Percentiles rank a stretch among this genome's conserved stretches.
These are phyloP conservation scores for Charaxes varanes DNA, from an alignment of 1,140 invertebrate genomes.

Conservation along the genomic window DNA sequence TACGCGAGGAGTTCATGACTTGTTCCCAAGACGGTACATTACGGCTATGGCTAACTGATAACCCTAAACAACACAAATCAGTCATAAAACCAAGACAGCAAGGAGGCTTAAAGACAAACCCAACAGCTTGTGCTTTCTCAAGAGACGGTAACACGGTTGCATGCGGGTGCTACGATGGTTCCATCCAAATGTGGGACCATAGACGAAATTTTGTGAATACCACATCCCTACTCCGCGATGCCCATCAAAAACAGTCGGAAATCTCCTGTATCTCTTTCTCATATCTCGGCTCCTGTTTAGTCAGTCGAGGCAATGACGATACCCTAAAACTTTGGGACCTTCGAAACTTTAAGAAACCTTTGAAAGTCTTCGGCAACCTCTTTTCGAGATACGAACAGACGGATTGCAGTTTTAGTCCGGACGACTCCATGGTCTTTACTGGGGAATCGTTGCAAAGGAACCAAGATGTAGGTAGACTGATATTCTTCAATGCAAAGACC, in stretches of 20 bases:
- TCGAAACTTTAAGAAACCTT: conserved; percentile 85
- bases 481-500: conserved; percentile 88
- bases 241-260: conserved; percentile 88
- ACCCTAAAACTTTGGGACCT: conserved; percentile 97
- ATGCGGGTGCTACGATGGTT: conserved; percentile 95
- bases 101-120: conserved; percentile 91
- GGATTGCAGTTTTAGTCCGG: conserved; percentile 95
- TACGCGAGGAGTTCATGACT: conserved; percentile 95
- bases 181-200: conserved; percentile 98
- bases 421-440: conserved; percentile 92
- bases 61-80: conserved; percentile 84
- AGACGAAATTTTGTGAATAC: conserved; percentile 90
- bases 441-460: conserved; percentile 87
- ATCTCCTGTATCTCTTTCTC: conserved; percentile 92
- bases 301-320: conserved; percentile 92
- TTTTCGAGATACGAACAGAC: conserved; percentile 93
- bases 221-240: conserved; percentile 82
- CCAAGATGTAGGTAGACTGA: conserved; percentile 81
- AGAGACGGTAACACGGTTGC: conserved; percentile 92
- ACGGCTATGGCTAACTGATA: conserved; percentile 90
- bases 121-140: conserved; percentile 89
- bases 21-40: conserved; percentile 95
- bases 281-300: conserved; percentile 87
- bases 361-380: conserved; percentile 81
- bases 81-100: conserved; percentile 93